A percentile compares a stretch with the other conserved stretches of the same genome.
Conservation (phyloP, 2,113 vertebrate genomes). For the Anser cygnoides region DNA sequence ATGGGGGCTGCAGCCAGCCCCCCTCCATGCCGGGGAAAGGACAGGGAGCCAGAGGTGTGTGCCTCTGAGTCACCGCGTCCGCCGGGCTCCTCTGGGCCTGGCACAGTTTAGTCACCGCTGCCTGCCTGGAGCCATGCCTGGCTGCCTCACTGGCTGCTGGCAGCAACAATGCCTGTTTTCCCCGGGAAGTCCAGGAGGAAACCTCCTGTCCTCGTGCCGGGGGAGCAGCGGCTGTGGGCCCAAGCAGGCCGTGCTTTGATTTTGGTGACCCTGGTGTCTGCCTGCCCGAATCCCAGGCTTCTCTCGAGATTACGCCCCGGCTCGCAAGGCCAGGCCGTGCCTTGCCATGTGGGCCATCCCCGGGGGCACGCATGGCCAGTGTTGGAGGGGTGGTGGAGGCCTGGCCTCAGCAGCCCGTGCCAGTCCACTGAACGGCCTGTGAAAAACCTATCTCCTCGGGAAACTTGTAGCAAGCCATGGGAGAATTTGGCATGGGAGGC, state of each 20-base stretch:
- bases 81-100: neutral
- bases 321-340: neutral
- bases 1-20: neutral
- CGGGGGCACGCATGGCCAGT: neutral
- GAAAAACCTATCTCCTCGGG: slow-evolving; percentile 68
- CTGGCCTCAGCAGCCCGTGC: neutral
- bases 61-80: neutral
- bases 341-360: neutral
- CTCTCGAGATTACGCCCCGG: neutral
- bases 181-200: neutral
- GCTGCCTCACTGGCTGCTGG: neutral
- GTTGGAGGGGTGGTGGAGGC: neutral
- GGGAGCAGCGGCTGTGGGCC: accelerated
- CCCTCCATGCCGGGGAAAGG: accelerated
- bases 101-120: neutral
- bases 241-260: neutral
- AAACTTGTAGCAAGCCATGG: slow-evolving; percentile 65
- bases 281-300: accelerated
- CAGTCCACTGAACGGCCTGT: neutral
- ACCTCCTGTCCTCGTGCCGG: accelerated
- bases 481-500: slow-evolving; percentile 70
- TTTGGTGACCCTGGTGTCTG: accelerated
- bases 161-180: accelerated
- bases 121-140: accelerated
- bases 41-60: neutral